Evolutionary conservation across 2,797 vertebrate genomes (phyloP), one percentile per base, ranked within the genome.

Genomic region (Hydrophis major): DNA sequence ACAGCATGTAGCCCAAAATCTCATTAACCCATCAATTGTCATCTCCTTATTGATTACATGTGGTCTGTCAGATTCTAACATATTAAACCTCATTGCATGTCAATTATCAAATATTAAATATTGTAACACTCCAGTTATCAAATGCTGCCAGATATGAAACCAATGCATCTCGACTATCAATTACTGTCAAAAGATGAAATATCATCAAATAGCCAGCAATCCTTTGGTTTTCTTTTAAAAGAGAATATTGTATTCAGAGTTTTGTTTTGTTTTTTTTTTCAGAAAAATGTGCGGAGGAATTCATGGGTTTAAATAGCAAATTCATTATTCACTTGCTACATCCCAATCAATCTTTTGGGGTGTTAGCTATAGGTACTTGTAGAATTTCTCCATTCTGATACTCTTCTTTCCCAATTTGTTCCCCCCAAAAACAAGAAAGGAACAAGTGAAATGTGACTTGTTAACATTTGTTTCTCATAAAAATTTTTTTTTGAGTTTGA

Each of bases 391-490:
- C 69, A 60, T 28, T 60, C 18, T 4, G 1, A 2, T 12, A 50
- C 55, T 60, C 25, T 32, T 32, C n/a, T 42, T 56, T 60, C 32
- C 11, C 2, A 88, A 47, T 25, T 4, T 47, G 20, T 83, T 83
- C 20, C 20, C 18, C 50, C 2, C 0, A 22, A 88, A 88, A 42
- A 18, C 50, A n/a, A n/a, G 1, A 25, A 55, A 28, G 7, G 3
- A 11, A 4, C 50, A 16, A 22, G n/a, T 55, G 96, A 96, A 96
- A 97, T 97, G 95, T 96, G 95, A 96, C 92, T 95, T 95, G 96
- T 96, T 96, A 95, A 94, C 92, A 95, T 94, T 95, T 94, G 95
- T 94, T 93, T 94, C 95, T 96, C 92, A 94, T 95, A 96, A 96
- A 96, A 37, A 6, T 1, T 6, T 47, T 47, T 47, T 47, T 47